Percentiles rank a stretch among this genome's conserved stretches.
These are phyloP conservation scores for Adelognathus sp. DNA, from an alignment of 2,888 invertebrate species.

Conservation along the genomic window DNA sequence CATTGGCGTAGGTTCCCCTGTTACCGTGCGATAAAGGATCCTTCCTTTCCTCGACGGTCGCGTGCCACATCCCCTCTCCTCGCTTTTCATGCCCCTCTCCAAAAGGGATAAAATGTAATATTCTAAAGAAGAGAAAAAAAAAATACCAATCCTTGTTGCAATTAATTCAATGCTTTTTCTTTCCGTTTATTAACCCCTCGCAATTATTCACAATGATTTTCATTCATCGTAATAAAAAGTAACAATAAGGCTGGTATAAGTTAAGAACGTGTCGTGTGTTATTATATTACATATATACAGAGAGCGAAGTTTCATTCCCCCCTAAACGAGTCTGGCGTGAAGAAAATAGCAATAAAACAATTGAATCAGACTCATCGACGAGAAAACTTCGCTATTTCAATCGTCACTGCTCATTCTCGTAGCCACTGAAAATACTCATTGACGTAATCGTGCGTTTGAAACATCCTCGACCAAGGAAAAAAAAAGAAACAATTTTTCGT, in stretches of 20 bases:
- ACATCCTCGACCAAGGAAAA: neutral
- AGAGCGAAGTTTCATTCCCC: slow-evolving; percentile 32
- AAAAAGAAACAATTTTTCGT: neutral
- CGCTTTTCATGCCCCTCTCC: neutral
- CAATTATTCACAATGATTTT: slow-evolving; percentile 76
- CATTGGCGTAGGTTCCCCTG: slow-evolving; percentile 74
- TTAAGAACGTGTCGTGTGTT: slow-evolving; percentile 48
- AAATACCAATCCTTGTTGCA: slow-evolving; percentile 5
- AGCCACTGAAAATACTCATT: slow-evolving; percentile 10
- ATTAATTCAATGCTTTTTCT: slow-evolving; percentile 68
- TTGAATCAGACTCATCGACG: neutral
- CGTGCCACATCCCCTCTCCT: slow-evolving; percentile 41
- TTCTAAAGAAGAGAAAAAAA: neutral
- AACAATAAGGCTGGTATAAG: slow-evolving; percentile 70
- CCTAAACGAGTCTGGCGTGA: slow-evolving; percentile 23
- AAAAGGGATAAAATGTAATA: neutral
- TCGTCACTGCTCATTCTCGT: slow-evolving; percentile 5
- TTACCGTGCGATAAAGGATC: slow-evolving; percentile 38
- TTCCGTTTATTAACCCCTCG: slow-evolving; percentile 73
- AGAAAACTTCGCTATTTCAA: slow-evolving; percentile 30
- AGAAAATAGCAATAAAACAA: neutral
- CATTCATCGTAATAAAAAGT: slow-evolving; percentile 72
- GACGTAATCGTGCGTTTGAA: neutral
- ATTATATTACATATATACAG: slow-evolving; percentile 57
- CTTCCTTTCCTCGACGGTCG: slow-evolving; percentile 59